A percentile compares a stretch with the other conserved stretches of the same genome.
These are phyloP conservation scores for Scomberomorus guttatus DNA, from an alignment of 2,797 vertebrate genomes.

Conservation along the genomic window DNA sequence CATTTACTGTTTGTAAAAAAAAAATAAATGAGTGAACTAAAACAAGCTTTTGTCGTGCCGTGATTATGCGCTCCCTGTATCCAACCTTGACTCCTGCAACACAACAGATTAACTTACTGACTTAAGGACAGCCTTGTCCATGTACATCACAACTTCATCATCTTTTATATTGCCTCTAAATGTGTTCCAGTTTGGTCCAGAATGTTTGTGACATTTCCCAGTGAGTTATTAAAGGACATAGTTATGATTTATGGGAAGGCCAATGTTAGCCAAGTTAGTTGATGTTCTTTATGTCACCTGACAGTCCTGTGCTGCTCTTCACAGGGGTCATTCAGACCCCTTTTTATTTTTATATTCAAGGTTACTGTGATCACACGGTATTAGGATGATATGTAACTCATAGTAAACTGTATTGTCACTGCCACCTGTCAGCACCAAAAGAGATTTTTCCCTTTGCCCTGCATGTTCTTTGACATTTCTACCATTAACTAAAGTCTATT, in stretches of 20 bases:
- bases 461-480: background rate
- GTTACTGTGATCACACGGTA: slow-evolving; percentile 12
- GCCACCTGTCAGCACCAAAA: background rate
- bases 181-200: slow-evolving; percentile 24
- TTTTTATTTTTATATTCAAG: slow-evolving; percentile 38
- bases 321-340: slow-evolving; percentile 23
- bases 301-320: slow-evolving; percentile 21
- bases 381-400: slow-evolving; percentile 1
- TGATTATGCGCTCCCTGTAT: background rate
- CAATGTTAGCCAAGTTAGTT: background rate
- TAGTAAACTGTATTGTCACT: background rate
- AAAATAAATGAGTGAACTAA: slow-evolving; percentile 50
- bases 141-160: background rate
- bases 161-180: slow-evolving; percentile 38
- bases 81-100: background rate
- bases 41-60: slow-evolving; percentile 14
- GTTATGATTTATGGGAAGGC: slow-evolving; percentile 39
- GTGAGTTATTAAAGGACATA: slow-evolving; percentile 29
- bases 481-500: background rate
- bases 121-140: too few relatives aligned
- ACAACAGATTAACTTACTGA: background rate
- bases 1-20: slow-evolving; percentile 78
- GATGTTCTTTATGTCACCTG: slow-evolving; percentile 42
- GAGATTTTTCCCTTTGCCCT: background rate
- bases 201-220: slow-evolving; percentile 20